Base-by-base conservation (phyloP, 2,113 vertebrate genomes). In the Chionomys nivalis region DNA sequence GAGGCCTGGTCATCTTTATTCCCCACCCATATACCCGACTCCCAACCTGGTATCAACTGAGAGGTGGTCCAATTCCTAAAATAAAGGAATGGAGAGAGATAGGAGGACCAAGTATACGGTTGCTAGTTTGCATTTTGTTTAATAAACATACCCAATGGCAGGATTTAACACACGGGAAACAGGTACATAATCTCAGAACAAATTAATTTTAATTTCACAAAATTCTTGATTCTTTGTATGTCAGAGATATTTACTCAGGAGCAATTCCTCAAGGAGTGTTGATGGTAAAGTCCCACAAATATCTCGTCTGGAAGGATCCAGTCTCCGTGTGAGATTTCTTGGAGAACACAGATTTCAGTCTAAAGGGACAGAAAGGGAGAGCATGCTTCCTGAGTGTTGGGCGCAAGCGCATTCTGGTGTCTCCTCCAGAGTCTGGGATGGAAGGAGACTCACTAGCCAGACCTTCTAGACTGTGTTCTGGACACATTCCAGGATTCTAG, bases 101-200 rank as follows among this genome's bases (percentile, higher is more conserved):
- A n/a, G 10, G 4, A 88, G 9, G 42, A 82, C 68, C 12, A 2
- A 5, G 28, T 49, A n/a, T 73, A 78, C 72, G 24, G 11, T 19
- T n/a, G 9, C 61, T 83, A n/a, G 21, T n/a, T 95, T 86, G 49
- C 61, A 77, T 49, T 83, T n/a, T 31, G 61, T 61, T 44, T 82
- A 87, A 44, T 47, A 94, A 94, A 92, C 68, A 81, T 1, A 82
- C 5, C 49, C 63, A 49, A 23, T 2, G 16, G 72, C 3, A 58
- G 68, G 85, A 70, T 87, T 65, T 78, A 44, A 78, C 6, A 82
- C 58, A 42, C 2, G 65, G 5, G 11, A 44, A 81, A 72, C 13
- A 93, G 42, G n/a, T 47, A 24, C 9, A 58, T 73, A 82, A 93
- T 91, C 52, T 76, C 77, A 92, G 93, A 91, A 31, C 31, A 58